Evolutionary conservation across 1,140 invertebrate species (phyloP).

Genomic region (Caenorhabditis latens): DNA sequence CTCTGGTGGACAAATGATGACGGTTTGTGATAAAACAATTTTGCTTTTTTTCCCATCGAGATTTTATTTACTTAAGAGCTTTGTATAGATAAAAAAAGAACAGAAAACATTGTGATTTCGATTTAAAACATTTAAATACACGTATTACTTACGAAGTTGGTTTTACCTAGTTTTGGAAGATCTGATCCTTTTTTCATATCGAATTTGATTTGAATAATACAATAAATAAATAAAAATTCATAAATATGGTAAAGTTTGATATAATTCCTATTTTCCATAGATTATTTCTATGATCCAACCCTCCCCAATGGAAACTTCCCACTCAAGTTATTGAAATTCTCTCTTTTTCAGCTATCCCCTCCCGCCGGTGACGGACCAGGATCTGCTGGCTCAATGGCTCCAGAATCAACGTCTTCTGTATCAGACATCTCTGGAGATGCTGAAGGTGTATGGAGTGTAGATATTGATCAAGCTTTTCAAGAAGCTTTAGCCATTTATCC

Average conservation of each 20-base stretch:
- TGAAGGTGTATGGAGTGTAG: slow-evolving; percentile 99
- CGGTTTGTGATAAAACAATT: slow-evolving; percentile 57
- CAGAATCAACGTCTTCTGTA: slow-evolving; percentile 59
- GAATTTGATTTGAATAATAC: no score
- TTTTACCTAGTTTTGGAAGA: no score
- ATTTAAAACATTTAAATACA: no score
- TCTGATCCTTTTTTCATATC: no score
- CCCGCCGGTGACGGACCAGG: slow-evolving; percentile 52
- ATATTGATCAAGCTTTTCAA: slow-evolving; percentile 98
- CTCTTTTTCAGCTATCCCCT: slow-evolving; percentile 46
- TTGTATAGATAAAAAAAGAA: neutral
- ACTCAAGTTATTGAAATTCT: no score
- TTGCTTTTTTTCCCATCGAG: slow-evolving; percentile 8
- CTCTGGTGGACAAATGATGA: slow-evolving; percentile 58
- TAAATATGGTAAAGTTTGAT: no score
- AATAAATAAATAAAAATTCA: no score
- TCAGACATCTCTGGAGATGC: slow-evolving; percentile 89
- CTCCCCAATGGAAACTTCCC: no score
- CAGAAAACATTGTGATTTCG: neutral
- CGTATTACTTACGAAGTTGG: no score
- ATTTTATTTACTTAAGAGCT: slow-evolving; percentile 43
- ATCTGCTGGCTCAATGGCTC: slow-evolving; percentile 16
- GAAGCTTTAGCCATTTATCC: slow-evolving; percentile 99
- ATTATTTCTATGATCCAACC: no score
- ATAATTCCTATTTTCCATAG: no score